A percentile compares a stretch with the other conserved stretches of the same genome.
phyloP scores from a whole-genome alignment of 2,888 invertebrate genomes.

The Chrysodeixis includens region DNA sequence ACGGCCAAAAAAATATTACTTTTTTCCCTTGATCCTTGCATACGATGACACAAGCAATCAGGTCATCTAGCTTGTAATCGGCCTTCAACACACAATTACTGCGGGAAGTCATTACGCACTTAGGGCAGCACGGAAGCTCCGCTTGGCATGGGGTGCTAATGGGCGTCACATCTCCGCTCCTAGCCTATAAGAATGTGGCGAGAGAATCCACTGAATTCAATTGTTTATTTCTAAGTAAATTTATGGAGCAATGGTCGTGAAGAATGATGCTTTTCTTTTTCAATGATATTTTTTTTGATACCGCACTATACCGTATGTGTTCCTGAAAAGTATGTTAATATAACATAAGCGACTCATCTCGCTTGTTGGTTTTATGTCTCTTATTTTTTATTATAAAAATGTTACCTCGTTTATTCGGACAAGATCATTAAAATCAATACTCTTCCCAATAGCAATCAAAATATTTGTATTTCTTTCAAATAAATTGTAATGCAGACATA shows the following conservation, averaged over 20 bases:
- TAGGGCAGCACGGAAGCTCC: conserved; percentile 29
- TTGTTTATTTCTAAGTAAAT: not conserved
- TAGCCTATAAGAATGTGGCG: conserved; percentile 3
- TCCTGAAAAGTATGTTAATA: too few species aligned
- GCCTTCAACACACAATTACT: conserved; percentile 45
- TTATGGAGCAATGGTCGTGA: not conserved
- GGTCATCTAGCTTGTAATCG: conserved; percentile 40
- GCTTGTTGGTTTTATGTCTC: too few species aligned
- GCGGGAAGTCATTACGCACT: conserved; percentile 53
- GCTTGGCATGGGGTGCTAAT: conserved; percentile 27
- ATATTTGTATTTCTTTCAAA: too few species aligned
- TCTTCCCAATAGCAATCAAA: too few species aligned
- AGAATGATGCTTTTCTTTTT: too few species aligned
- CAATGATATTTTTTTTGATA: too few species aligned
- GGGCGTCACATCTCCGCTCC: conserved; percentile 19
- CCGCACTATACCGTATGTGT: too few species aligned
- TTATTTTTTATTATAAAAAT: too few species aligned
- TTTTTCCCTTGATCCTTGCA: conserved; percentile 11
- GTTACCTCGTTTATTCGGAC: too few species aligned
- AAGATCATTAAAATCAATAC: too few species aligned
- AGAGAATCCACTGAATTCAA: conserved; percentile 16
- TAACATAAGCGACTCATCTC: too few species aligned
- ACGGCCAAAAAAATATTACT: conserved; percentile 1
- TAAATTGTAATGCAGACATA: too few species aligned
- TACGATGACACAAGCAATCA: conserved; percentile 36